These are phyloP conservation scores for Patiria pectinifera DNA, from an alignment of 53 echinoderm and acorn worm genomes.

Conservation along the genomic window DNA sequence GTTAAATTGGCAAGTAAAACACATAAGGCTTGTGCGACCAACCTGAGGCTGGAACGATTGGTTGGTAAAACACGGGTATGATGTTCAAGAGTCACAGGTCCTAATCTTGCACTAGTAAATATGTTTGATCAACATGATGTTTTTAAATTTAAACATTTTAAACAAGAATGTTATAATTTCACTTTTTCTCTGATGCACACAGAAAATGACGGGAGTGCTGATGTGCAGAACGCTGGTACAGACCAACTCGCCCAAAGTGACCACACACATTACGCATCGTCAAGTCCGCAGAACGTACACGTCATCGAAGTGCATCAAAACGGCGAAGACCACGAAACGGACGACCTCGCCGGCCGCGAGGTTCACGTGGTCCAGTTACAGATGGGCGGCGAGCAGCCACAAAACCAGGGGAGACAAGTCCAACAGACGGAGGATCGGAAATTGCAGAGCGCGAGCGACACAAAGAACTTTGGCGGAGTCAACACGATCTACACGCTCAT, in stretches of 20 bases:
- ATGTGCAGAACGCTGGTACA: neutral
- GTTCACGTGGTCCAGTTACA: slow-evolving; percentile 39
- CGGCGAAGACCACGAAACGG: neutral
- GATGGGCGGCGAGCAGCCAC: slow-evolving; percentile 18
- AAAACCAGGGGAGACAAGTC: neutral
- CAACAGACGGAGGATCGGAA: neutral
- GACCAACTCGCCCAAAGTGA: slow-evolving; percentile 4
- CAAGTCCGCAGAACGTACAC: slow-evolving; percentile 26
- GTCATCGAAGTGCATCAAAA: slow-evolving; percentile 43
- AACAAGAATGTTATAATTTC: neutral
- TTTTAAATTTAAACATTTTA: neutral
- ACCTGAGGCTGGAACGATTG: no score
- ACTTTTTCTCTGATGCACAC: neutral
- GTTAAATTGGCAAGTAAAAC: no score
- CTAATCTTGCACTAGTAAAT: no score
- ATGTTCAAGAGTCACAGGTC: no score
- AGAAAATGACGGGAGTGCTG: neutral
- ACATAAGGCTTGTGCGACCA: no score
- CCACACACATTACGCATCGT: slow-evolving; percentile 18
- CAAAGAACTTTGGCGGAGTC: slow-evolving; percentile 7
- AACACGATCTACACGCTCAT: slow-evolving; percentile 53
- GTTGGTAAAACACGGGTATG: no score
- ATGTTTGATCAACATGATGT: no score
- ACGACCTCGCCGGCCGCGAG: slow-evolving; percentile 1
- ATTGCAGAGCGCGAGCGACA: neutral